phyloP scores from a whole-genome alignment of 2,888 invertebrate genomes.

The Yponomeuta cagnagella region DNA sequence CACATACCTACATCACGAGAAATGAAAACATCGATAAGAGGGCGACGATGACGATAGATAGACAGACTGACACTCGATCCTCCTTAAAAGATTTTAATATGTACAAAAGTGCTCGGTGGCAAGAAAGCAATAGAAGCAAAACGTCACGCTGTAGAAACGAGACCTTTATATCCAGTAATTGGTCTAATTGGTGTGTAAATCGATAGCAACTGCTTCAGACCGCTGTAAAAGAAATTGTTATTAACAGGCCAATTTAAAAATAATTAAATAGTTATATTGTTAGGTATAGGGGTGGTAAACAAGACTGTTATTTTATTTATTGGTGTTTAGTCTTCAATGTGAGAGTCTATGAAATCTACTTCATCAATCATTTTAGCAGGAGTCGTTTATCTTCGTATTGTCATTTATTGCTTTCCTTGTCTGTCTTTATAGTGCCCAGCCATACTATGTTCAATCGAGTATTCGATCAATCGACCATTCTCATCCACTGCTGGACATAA shows the following conservation, averaged over 20 bases:
- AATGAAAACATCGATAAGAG: too few relatives aligned
- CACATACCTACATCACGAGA: too few relatives aligned
- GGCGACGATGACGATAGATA: too few relatives aligned
- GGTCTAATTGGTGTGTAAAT: slow-evolving; percentile 64
- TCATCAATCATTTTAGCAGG: background rate
- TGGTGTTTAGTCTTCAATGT: background rate
- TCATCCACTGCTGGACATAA: too few relatives aligned
- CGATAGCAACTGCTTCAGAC: slow-evolving; percentile 49
- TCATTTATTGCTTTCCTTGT: background rate
- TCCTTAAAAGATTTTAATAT: too few relatives aligned
- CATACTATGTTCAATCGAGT: background rate
- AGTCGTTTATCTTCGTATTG: background rate
- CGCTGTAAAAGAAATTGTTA: slow-evolving; percentile 39
- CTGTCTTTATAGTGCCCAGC: background rate
- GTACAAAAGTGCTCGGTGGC: background rate
- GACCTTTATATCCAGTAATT: slow-evolving; percentile 19
- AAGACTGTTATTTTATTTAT: background rate
- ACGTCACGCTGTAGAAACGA: background rate
- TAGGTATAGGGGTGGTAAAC: slow-evolving; percentile 40
- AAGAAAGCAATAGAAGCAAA: background rate
- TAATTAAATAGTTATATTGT: slow-evolving; percentile 36
- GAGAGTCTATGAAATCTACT: background rate
- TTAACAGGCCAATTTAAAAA: slow-evolving; percentile 57
- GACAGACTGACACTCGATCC: too few relatives aligned
- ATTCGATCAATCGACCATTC: too few relatives aligned